Evolutionary conservation across 2,888 invertebrate genomes (phyloP), one percentile per base, ranked within the genome.

Genomic region (Esperia sulphurella): DNA sequence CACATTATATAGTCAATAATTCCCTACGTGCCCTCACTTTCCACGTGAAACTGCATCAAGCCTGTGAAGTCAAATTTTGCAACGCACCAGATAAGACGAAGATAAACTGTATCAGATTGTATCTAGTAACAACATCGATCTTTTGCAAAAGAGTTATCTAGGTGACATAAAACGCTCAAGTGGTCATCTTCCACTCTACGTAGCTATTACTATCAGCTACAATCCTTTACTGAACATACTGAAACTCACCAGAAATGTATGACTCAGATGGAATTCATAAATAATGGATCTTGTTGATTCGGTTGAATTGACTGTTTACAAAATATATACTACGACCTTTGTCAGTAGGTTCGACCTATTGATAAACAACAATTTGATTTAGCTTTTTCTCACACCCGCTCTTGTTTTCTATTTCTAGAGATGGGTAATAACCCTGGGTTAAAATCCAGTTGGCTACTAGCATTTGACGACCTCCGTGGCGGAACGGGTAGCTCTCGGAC

Each of bases 41-140:
- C 13, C 50, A 55, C 61, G 58, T 55, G 63, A 56, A 50, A 61
- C 59, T 60, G 63, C 58, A 62, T 49, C 56, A 49, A 59, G 49
- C 47, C 55, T 50, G 50, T 44, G 48, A 10, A 44, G 65, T 61
- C 71, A 44, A 50, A 51, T 74, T 76, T 71, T 63, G 73, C 70
- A 75, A 75, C 56, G 62, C 48, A 60, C 60, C 52, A 74, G 79
- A 81, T 83, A 80, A 70, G 49, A 48, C 8, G 9, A 50, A 75
- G 83, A 85, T 83, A 83, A 78, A 63, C 55, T 48, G 67, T 76
- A 76, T 73, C 70, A 57, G 61, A 59, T 40, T n/a, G 12, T 55
- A 61, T 58, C 57, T 53, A 54, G 45, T 56, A 59, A 59, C 58
- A 59, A 61, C 72, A 78, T 74, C 70, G 69, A 77, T 78, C 61